Base-by-base conservation (phyloP, 1,140 invertebrate species). In the Saxidomus purpurata region DNA sequence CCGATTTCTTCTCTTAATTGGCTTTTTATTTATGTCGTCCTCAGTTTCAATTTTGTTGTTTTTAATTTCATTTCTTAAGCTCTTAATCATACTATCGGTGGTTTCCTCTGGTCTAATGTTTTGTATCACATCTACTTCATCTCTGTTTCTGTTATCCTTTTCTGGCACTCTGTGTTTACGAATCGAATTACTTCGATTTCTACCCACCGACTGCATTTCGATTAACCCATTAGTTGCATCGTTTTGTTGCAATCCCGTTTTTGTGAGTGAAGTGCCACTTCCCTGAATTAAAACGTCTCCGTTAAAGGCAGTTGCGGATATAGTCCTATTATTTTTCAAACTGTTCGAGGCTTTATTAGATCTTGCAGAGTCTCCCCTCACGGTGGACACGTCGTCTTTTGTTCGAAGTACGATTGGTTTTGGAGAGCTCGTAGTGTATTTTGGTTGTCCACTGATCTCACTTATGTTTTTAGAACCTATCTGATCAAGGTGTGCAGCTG, bases 1-100 rank as follows among this genome's bases (percentile, higher is more conserved):
- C 19, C 83, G 8, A n/a, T 71, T 74, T 76, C 49, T 71, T 38
- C 83, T 67, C 19, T 49, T 47, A n/a, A 85, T 85, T 22, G 83
- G 83, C 55, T 85, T 85, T 36, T 74, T 85, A n/a, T 85, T 85
- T 9, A 85, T 85, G 36, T 85, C 83, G 0, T 77, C 90, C 34
- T 79, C 67, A 31, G 77, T 49, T 63, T 90, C 89, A 11, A 71
- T 67, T 97, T 82, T 87, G 17, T 8, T 52, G 28, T 89, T 31
- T 55, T 83, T 74, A 28, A 92, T 59, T 40, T 92, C 91, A 55
- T 90, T 87, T 22, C 90, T 49, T 17, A 93, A 69, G 55, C 80
- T 90, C 38, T 91, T 77, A 71, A 92, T 86, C 40, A 93, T 69
- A 38, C 80, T 87, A n/a, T 90, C 86, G 1, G 89, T 81, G 11